Percentiles rank a stretch among this genome's conserved stretches.
Evolutionary conservation across 2,797 vertebrate species (phyloP).

Genomic region (Sardinella longiceps): DNA sequence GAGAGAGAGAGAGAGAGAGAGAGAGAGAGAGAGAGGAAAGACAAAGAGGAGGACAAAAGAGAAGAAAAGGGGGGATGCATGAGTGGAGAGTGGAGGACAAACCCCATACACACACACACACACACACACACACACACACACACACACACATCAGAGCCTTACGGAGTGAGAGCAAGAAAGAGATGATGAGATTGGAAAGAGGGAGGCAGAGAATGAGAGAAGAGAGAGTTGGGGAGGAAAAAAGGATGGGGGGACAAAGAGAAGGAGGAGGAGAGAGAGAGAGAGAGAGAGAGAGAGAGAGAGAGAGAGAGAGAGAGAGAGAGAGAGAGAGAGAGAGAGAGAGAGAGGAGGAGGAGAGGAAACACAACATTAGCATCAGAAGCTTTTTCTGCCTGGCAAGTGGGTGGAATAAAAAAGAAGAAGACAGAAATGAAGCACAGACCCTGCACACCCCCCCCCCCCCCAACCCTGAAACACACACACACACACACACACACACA

Average conservation of each 20-base stretch:
- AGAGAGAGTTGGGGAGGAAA: background rate
- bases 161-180: background rate
- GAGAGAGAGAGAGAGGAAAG: background rate
- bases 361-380: background rate
- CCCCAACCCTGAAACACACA: too few species aligned
- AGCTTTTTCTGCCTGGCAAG: background rate
- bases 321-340: background rate
- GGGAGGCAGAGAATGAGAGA: background rate
- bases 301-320: background rate
- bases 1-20: background rate
- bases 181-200: conserved; percentile 7
- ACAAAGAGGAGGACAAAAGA: background rate
- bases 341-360: background rate
- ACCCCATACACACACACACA: too few species aligned
- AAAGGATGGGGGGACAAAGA: too few species aligned
- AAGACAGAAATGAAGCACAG: too few species aligned
- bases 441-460: too few species aligned
- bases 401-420: background rate
- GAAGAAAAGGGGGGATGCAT: background rate
- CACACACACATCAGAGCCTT: background rate
- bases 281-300: background rate
- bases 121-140: background rate
- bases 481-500: too few species aligned
- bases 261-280: background rate
- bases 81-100: background rate